Evolutionary conservation across 2,113 vertebrate genomes (phyloP), one percentile per base, ranked within the genome.

Genomic region (Helogale parvula): DNA sequence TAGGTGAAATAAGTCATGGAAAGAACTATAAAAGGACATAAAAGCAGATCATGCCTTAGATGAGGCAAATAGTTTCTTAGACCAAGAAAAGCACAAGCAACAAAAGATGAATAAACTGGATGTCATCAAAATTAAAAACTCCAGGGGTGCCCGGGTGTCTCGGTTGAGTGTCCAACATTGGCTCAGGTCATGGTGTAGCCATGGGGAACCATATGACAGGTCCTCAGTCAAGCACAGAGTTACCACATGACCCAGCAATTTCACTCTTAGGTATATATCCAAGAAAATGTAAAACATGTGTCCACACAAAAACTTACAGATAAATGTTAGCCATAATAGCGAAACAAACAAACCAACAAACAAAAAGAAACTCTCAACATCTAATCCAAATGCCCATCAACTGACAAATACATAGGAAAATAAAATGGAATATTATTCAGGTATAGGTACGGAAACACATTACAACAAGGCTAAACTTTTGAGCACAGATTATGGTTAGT

Each of bases 11-110:
- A 80, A 27, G 10, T 63, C 63, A 65, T 25, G 8, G 41, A 77
- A 47, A 45, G 16, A 41, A 63, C 52, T 33, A 16, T 11, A 83
- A 19, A 57, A 86, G 38, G 19, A 79, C 2, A 57, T 63, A 86
- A 66, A 94, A 83, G 17, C 2, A 79, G 41, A 35, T 80, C 35
- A 38, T 29, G 81, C 31, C 66, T 87, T 47, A 41, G 52, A 60
- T 52, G 69, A 90, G 21, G 68, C 21, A 90, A 90, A 45, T 41
- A n/a, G n/a, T 65, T 86, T 94, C 54, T 90, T 74, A 82, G 54
- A 80, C 86, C n/a, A 80, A 92, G 29, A 80, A 88, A 74, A 92
- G 23, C 41, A 90, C 63, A 89, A 79, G 45, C 54, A 76, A 69
- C 11, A 47, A 79, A 68, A 45, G 54, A 57, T 35, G 79, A 35